Evolutionary conservation across 2,113 vertebrate species (phyloP).

Genomic region (Panthera tigris): DNA sequence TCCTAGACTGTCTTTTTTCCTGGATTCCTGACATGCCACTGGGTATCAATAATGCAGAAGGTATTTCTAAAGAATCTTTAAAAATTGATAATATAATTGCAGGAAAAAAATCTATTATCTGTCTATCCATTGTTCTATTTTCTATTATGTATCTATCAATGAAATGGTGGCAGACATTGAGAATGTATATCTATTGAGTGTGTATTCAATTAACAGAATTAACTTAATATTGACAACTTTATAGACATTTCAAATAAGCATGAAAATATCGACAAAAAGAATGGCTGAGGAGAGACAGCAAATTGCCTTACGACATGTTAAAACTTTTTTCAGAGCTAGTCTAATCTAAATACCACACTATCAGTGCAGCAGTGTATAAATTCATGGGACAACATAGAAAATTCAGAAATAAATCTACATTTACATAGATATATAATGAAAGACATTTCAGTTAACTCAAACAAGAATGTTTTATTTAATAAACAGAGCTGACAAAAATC

Average conservation of each 20-base stretch:
- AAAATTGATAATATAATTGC: not conserved
- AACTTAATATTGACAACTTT: not conserved
- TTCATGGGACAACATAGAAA: not conserved
- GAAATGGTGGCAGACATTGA: not conserved
- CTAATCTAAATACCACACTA: not conserved
- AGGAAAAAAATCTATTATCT: not conserved
- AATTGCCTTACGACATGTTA: not conserved
- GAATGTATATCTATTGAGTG: not conserved
- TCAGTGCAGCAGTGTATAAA: not conserved
- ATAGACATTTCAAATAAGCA: not conserved
- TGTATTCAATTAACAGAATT: constrained; percentile 16
- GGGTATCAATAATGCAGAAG: not conserved
- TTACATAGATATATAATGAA: not conserved
- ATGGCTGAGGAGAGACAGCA: not conserved
- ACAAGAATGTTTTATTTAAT: not conserved
- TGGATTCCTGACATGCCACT: not conserved
- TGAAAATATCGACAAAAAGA: not conserved
- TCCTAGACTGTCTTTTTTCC: not conserved
- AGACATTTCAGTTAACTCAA: not conserved
- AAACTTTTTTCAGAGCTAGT: not conserved
- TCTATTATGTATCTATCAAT: not conserved
- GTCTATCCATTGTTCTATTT: not conserved
- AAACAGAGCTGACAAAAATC: not conserved
- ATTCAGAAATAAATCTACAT: not conserved
- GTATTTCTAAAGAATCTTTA: not conserved